phyloP scores from a whole-genome alignment of 2,797 vertebrate species.

The Harpagifer antarcticus region DNA sequence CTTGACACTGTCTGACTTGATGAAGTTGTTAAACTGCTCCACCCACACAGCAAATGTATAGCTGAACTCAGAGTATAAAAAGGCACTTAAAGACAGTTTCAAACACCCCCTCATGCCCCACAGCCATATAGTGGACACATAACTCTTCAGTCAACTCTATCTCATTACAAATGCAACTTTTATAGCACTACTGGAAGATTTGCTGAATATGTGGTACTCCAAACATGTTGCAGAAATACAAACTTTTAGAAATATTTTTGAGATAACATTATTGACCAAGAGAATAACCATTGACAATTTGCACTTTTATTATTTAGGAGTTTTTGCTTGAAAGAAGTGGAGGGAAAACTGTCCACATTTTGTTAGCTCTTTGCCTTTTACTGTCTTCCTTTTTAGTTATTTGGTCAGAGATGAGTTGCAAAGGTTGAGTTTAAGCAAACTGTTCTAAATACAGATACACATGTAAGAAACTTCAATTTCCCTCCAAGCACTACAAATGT shows the following conservation, averaged over 20 bases:
- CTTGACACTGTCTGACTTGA: conserved; percentile 49
- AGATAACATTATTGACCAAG: conserved; percentile 5
- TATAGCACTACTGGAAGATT: not conserved
- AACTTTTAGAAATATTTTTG: not conserved
- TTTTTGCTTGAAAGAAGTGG: conserved; percentile 5
- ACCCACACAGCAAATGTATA: conserved; percentile 59
- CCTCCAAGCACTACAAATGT: conserved; percentile 22
- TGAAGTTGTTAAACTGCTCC: conserved; percentile 31
- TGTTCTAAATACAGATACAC: conserved; percentile 20
- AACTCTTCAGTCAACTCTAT: conserved; percentile 34
- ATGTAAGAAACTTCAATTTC: conserved; percentile 14
- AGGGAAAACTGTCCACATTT: not conserved
- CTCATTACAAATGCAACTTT: conserved; percentile 11
- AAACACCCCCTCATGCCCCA: conserved; percentile 62
- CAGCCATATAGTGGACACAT: conserved; percentile 39
- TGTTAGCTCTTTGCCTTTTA: not conserved
- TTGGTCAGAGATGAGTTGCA: not conserved
- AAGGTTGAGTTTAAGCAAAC: not conserved
- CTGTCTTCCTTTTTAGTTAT: not conserved
- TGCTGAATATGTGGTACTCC: not conserved
- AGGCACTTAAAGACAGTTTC: conserved; percentile 51
- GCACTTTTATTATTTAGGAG: not conserved
- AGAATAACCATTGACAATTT: not conserved
- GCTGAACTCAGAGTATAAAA: conserved; percentile 50
- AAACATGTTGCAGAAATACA: conserved; percentile 1